Evolutionary conservation across 2,888 invertebrate species (phyloP), one percentile per base, ranked within the genome.

Genomic region (Chalcosyrphus nemorum): DNA sequence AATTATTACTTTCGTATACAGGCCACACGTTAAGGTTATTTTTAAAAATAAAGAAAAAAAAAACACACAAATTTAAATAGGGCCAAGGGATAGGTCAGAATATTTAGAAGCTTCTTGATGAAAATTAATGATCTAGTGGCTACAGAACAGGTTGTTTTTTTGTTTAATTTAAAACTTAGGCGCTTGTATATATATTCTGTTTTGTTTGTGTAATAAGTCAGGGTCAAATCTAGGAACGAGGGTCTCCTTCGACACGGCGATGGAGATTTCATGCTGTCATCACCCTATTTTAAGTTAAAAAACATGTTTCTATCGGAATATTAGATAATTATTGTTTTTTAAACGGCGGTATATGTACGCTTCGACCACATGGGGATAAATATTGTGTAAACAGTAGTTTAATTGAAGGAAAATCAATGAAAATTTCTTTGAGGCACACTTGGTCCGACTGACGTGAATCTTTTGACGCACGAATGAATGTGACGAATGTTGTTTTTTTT

Each of bases 31-130:
- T 65, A 24, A 45, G 21, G 43, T 38, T 75, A 78, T 80, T 78
- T 74, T 24, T 72, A 72, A 35, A 47, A 45, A n/a, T 24, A 50
- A 19, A 35, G 35, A 4, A 17, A 11, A 21, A 6, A 24, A 41
- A n/a, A 38, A 15, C 17, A 24, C n/a, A n/a, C 32, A 29, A 35
- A 50, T 41, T 35, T 29, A 80, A 84, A 70, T 84, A 80, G 80
- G 84, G 74, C 84, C 84, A 84, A 84, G 84, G 84, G 84, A 80
- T 84, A 84, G 78, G 84, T 84, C 84, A 80, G 68, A 56, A 78
- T 38, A 41, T 56, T 9, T 56, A 11, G 54, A 63, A 50, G 17
- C 27, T 68, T 57, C 61, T 43, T 29, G 21, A 4, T 38, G 32
- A 71, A 81, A 70, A 72, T 61, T 54, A 63, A 71, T 71, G 57